Base-by-base conservation (phyloP, 2,888 invertebrate genomes). In the Nysson spinosus region DNA sequence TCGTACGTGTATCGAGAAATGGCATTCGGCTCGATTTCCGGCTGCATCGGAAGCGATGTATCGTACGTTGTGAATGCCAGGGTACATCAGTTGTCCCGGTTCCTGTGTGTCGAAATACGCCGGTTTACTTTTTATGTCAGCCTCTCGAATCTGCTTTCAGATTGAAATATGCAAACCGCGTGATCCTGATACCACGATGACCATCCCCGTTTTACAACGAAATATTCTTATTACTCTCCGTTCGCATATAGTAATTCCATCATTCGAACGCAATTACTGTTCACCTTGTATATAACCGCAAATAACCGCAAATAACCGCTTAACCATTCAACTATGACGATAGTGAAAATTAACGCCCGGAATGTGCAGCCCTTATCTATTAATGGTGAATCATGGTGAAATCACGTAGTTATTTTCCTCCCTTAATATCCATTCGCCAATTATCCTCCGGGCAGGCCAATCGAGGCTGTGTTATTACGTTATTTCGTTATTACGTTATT, bases 41-140 rank as follows among this genome's bases (percentile, higher is more conserved):
- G 91, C 90, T 19, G 89, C 89, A 80, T 92, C 92, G 65, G 90
- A 90, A 12, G 91, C 93, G 63, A 92, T 89, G 76, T 93, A 93
- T 55, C 89, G 90, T 14, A 93, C 88, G 50, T 90, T 89, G 82
- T 93, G 92, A 30, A 89, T 83, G 4, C 93, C 93, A 16, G 88
- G 83, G 5, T 89, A 88, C 77, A 93, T 89, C 58, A 88, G 81
- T 57, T 90, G 89, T 42, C 92, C 92, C n/a, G 92, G 91, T 69
- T 90, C 88, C 91, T 92, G 79, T 24, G 50, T n/a, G n/a, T n/a
- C 16, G 49, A 54, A 60, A 68, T 49, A 57, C 47, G 46, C 35
- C 39, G 16, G 52, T 70, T 68, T 70, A 72, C 68, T 72, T 72
- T 69, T 62, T 42, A 63, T 49, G 24, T n/a, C n/a, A n/a, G 52